Evolutionary conservation across 2,888 invertebrate genomes (phyloP), one percentile per base, ranked within the genome.

Genomic region (Acleris holmiana): DNA sequence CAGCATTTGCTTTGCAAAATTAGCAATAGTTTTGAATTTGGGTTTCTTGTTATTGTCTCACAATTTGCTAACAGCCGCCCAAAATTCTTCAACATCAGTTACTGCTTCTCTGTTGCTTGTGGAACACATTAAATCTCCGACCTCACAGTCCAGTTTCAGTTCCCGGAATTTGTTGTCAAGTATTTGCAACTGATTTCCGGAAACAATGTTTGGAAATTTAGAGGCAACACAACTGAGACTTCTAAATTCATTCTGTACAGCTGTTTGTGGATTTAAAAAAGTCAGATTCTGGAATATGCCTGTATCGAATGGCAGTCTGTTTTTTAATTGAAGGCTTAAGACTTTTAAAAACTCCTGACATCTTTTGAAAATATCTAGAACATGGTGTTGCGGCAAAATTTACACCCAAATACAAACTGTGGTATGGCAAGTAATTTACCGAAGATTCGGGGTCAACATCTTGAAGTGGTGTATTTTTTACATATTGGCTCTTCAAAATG

Each of bases 1-100:
- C 5, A 56, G 56, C 56, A 56, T 18, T 41, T 56, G 56, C 21
- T 56, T 56, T 18, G 56, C 18, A 19, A 56, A 56, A 56, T 46
- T 44, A 41, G 41, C 21, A 40, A 56, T 41, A 44, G 40, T 56
- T 56, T 56, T 18, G 41, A 44, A 18, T 44, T 56, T 56, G 56
- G 56, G 56, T 56, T 56, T 53, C 25, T 53, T 53, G 53, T 53
- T 29, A 25, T 13, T n/a, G 17, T 53, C 17, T 17, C 29, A 29
- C 29, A 53, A 29, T 29, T 53, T 53, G 29, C 53, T 29, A 29
- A 53, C 23, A 17, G 53, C 23, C 10, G 53, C 53, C 53, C 53
- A 53, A 29, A 53, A 53, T 29, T 53, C 53, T 53, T 53, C 53
- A 29, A 53, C 53, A 29, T 23, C 53, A 17, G 29, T 53, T 29